Evolutionary conservation across 2,797 vertebrate genomes (phyloP), one percentile per base, ranked within the genome.

Genomic region (Hydrolagus colliei): DNA sequence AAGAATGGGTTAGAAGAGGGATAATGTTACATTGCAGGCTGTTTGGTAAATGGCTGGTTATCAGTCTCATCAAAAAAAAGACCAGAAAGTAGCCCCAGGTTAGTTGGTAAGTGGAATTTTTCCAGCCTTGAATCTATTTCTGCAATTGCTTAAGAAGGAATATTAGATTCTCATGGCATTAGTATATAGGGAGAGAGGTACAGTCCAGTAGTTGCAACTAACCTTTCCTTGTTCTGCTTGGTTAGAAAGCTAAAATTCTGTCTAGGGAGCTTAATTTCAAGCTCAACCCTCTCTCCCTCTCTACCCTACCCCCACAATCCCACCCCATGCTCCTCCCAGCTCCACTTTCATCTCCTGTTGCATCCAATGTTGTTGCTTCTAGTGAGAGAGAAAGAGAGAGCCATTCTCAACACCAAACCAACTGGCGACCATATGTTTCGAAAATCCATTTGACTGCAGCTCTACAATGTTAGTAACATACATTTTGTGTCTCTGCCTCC

Each of bases 1-100:
- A 62, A 4, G 77, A 65, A 82, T 82, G 27, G 68, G 41, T 41
- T 82, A 18, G 27, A 79, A 2, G 79, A 7, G 32, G 27, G 63
- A 68, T 82, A 82, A 82, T 35, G 79, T 82, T 82, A 35, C 79
- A 27, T 82, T 68, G 16, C 79, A 68, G 27, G 65, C 41, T 27
- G 27, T 1, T 27, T 80, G 78, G 8, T 68, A 68, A 82, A 16
- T 82, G 79, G 27, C 63, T 82, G 27, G 1, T 20, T 27, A 27
- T 27, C 27, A 27, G 27, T 27, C 27, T 27, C 27, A 27, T 27
- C n/a, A 27, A 27, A 27, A 27, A 27, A 27, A 27, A 27, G 27
- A 27, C 27, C 27, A 32, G 79, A 32, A 82, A 82, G 63, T 82
- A 14, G 79, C 32, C 61, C 61, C 61, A 80, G 77, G 77, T 80